Evolutionary conservation across 2,888 invertebrate species (phyloP), one percentile per base, ranked within the genome.

Genomic region (Fissipunctia ypsillon): DNA sequence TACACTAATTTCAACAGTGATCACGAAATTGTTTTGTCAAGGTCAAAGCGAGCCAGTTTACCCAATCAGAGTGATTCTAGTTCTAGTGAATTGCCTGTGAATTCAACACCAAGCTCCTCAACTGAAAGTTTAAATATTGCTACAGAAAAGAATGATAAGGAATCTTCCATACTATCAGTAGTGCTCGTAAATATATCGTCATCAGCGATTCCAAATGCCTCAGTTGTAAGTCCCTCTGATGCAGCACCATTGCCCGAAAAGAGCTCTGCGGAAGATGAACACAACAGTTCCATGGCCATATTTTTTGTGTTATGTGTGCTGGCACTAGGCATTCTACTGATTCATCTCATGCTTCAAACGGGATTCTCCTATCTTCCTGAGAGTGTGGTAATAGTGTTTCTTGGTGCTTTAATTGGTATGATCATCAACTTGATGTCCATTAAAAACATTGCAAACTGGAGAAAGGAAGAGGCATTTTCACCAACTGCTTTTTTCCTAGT

Each of bases 401-500:
- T 99, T 28, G 99, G 99, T 65, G 99, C 98, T 56, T 96, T 99
- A 0, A 99, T 99, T 91, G 99, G 99, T 7, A 97, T 99, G 90
- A 97, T 98, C 48, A 97, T 99, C 88, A 99, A 99, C 93, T 95
- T 99, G 12, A 97, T 99, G 97, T 98, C 98, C 2, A 98, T 98
- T 87, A 97, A 97, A 88, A 98, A 99, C 91, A 98, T 99, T 87
- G 98, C 98, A 57, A 99, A 99, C 92, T 99, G 99, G 99, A 97
- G 99, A 91, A 98, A 99, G 92, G 99, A 99, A 92, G 99, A 99
- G 94, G 99, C 99, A 0, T 99, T 99, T 91, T 99, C 99, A 12
- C 99, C 99, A 0, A 99, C 99, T 31, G 99, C 99, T 35, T 99
- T 99, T 94, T 99, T 99, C 91, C 97, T 99, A 69, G 98, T 99